Base-by-base conservation (phyloP, 2,113 vertebrate species). In the Sciurus niger region DNA sequence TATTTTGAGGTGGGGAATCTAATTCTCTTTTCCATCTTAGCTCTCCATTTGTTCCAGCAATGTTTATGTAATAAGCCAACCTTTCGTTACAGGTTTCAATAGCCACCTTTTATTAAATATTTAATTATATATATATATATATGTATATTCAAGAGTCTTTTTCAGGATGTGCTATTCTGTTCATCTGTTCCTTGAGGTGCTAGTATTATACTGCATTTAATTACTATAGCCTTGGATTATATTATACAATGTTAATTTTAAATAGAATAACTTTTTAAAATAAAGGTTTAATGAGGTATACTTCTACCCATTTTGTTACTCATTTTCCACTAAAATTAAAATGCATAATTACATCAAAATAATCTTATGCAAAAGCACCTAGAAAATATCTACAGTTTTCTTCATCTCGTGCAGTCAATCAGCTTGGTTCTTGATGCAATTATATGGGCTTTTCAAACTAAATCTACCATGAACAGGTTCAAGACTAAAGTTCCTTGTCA, bases 291-390 rank as follows among this genome's bases (percentile, higher is more conserved):
- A 48, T 48, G 79, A 60, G 48, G 40, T 60, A 48, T 18, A 48
- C 32, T 93, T 87, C 74, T 78, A 34, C 12, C 24, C 48, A 58
- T 37, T 67, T 68, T 65, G 30, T 16, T 46, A 43, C 37, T 58
- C 13, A 7, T 77, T 70, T 84, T 84, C 46, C 17, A 58, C 25
- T 77, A 25, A 90, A 89, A 89, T 53, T 94, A 83, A 43, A 63
- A 88, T 80, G 24, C 65, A 53, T 48, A 43, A 65, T 76, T 89
- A 77, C 63, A 40, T 51, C 80, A 85, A 92, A 79, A 25, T 85
- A 63, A 63, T 4, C 32, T 90, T 84, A 4, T 25, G 90, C 58
- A 68, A 90, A 94, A 67, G 32, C 20, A 58, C 55, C 55, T 58
- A 58, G 55, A 58, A 58, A 58, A 58, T 40, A 7, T 60, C 70